Evolutionary conservation across 1,140 invertebrate genomes (phyloP).

Genomic region (Pygmarrhopalites habei): DNA sequence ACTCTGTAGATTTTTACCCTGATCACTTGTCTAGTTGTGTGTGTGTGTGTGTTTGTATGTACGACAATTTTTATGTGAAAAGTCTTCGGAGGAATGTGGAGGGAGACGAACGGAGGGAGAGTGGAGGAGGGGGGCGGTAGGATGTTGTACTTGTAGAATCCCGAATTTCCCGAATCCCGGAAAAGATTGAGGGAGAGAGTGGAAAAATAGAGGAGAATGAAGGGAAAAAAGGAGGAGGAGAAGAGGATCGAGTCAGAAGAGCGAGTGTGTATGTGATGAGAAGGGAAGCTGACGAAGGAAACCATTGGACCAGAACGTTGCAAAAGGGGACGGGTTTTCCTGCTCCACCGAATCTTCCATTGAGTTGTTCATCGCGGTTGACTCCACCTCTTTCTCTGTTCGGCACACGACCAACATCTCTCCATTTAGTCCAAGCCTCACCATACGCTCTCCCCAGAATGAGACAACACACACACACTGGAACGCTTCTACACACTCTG

Average conservation of each 20-base stretch:
- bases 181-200: slow-evolving; percentile 10
- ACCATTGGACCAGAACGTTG: slow-evolving; percentile 34
- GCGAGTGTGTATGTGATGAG: slow-evolving; percentile 23
- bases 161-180: too few species aligned
- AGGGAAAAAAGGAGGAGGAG: slow-evolving; percentile 3
- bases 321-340: slow-evolving; percentile 24
- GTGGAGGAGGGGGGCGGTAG: too few species aligned
- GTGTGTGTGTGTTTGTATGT: too few species aligned
- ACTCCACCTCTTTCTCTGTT: background rate
- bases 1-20: too few species aligned
- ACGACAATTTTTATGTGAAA: too few species aligned
- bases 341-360: slow-evolving; percentile 19
- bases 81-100: too few species aligned
- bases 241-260: too few species aligned
- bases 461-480: too few species aligned
- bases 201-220: slow-evolving; percentile 12
- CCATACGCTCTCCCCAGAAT: background rate
- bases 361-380: slow-evolving; percentile 6
- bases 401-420: slow-evolving; percentile 8
- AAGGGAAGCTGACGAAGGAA: slow-evolving; percentile 33
- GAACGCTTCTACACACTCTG: too few species aligned
- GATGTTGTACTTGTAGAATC: too few species aligned
- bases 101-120: too few species aligned
- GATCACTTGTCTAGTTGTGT: too few species aligned
- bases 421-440: slow-evolving; percentile 7